These are phyloP conservation scores for Drosophila azteca DNA, from an alignment of 1,140 invertebrate species.

Conservation along the genomic window DNA sequence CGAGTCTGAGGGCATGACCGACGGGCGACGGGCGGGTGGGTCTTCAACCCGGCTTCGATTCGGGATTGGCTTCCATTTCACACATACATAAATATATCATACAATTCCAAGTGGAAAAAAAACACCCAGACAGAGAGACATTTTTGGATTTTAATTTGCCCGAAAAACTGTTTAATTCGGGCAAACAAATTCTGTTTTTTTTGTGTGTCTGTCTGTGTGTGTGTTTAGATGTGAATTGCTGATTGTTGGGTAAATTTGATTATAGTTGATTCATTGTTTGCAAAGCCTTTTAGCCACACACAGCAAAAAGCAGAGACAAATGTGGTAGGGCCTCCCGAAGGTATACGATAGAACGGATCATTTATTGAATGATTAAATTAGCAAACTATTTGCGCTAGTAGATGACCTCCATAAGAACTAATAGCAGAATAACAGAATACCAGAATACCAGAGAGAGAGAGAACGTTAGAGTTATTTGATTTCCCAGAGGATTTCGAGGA, in stretches of 20 bases:
- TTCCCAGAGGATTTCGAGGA: conserved; percentile 5
- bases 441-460: background rate
- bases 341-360: no score
- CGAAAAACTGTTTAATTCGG: conserved; percentile 44
- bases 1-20: background rate
- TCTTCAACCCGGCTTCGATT: conserved; percentile 2
- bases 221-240: conserved; percentile 23
- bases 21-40: background rate
- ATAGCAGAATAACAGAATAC: conserved; percentile 11
- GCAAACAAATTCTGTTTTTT: conserved; percentile 27
- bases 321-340: background rate
- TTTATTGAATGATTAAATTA: no score
- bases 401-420: background rate
- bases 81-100: conserved; percentile 57
- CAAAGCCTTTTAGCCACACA: conserved; percentile 5
- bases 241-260: conserved; percentile 40
- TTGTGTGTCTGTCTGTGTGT: background rate
- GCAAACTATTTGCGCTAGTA: no score
- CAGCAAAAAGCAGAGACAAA: conserved; percentile 3
- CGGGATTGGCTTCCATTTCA: conserved; percentile 43
- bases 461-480: conserved; percentile 6
- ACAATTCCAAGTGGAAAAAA: conserved; percentile 3
- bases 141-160: conserved; percentile 43
- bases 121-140: no score
- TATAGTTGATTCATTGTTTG: conserved; percentile 30